Percentiles rank a stretch among this genome's conserved stretches.
phyloP scores from a whole-genome alignment of 1,140 invertebrate species.

The Aporrectodea caliginosa region DNA sequence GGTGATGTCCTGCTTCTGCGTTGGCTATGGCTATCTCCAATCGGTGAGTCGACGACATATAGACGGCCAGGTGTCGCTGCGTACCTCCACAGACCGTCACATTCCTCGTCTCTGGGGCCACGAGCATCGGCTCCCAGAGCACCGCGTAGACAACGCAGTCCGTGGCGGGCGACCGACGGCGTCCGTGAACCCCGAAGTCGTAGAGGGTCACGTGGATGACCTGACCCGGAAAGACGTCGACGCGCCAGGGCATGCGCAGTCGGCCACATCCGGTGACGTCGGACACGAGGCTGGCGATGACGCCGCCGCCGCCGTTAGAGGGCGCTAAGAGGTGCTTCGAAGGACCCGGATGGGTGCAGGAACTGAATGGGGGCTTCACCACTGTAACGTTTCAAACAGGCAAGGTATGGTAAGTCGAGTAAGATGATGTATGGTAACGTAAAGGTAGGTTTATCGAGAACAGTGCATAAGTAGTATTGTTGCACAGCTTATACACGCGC shows the following conservation, averaged over 20 bases:
- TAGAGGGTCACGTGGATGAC: constrained; percentile 17
- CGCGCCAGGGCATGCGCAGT: constrained; percentile 9
- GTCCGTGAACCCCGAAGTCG: constrained; percentile 6
- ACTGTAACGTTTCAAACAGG: background rate
- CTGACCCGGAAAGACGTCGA: constrained; percentile 24
- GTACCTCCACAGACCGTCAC: background rate
- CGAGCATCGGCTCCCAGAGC: background rate
- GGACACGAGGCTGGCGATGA: background rate
- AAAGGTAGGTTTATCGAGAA: background rate
- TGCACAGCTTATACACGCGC: background rate
- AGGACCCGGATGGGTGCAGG: background rate
- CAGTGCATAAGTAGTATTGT: background rate
- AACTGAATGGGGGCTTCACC: background rate
- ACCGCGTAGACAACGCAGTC: background rate
- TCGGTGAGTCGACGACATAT: background rate
- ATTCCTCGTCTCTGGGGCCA: background rate
- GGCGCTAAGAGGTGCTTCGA: background rate
- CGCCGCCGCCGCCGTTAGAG: background rate
- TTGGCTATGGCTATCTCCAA: background rate
- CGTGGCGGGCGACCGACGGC: too few species aligned
- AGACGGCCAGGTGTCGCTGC: background rate
- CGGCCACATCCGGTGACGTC: constrained; percentile 14
- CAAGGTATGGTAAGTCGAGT: too few species aligned
- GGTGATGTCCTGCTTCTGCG: background rate
- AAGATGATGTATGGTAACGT: too few species aligned